Percentiles rank a stretch among this genome's conserved stretches.
Conservation (phyloP, 1,140 invertebrate species). For the Bilobella aurantiaca region DNA sequence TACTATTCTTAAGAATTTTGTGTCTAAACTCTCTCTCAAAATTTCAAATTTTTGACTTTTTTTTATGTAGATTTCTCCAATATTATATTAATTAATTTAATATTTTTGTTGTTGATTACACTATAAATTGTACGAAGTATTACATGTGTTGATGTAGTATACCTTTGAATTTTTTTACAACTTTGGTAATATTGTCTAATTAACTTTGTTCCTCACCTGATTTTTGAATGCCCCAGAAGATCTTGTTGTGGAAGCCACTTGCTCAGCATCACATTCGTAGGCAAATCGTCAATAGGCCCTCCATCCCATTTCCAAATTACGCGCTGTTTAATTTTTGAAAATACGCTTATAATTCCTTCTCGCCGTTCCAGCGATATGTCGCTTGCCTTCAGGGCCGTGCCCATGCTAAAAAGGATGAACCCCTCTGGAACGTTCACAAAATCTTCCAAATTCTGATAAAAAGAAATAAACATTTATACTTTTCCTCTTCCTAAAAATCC, state of each 20-base stretch:
- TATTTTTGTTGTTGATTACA: too few relatives aligned
- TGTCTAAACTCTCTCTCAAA: too few relatives aligned
- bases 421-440: constrained; percentile 43
- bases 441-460: constrained; percentile 30
- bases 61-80: too few relatives aligned
- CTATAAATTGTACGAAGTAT: too few relatives aligned
- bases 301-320: constrained; percentile 63
- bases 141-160: too few relatives aligned
- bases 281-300: constrained; percentile 22
- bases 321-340: constrained; percentile 44
- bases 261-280: constrained; percentile 50
- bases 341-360: constrained; percentile 11
- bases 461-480: too few relatives aligned
- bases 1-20: too few relatives aligned
- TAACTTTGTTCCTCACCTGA: constrained; percentile 26
- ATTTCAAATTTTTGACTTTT: too few relatives aligned
- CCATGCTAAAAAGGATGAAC: constrained; percentile 60
- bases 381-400: constrained; percentile 39
- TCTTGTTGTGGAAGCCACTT: constrained; percentile 60
- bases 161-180: too few relatives aligned
- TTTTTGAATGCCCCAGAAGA: constrained; percentile 20
- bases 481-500: too few relatives aligned
- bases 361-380: constrained; percentile 8
- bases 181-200: too few relatives aligned
- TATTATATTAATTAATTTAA: too few relatives aligned